Base-by-base conservation (phyloP, 1,140 invertebrate species). In the Melanaphis sacchari region DNA sequence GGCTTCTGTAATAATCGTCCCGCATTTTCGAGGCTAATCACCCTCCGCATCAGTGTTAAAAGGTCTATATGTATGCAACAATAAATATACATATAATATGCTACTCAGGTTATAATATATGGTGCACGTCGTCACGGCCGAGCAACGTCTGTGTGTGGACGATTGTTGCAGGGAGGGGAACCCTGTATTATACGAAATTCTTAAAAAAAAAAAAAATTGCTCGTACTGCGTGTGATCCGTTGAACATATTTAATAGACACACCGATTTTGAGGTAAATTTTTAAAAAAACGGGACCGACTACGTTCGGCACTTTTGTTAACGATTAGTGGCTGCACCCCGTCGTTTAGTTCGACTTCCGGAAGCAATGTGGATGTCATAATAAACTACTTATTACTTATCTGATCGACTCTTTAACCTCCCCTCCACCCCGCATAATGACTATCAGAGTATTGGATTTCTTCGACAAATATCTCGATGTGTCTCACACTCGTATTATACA, bases 11-110 rank as follows among this genome's bases (percentile, higher is more conserved):
- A 91, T 91, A 91, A 91, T 91, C 90, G 90, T 91, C 90, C 90
- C 90, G 90, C 90, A 91, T 91, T 91, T 91, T 49, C 66, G 90
- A 91, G 90, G 90, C 81, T 91, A 91, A 91, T 91, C 90, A 36
- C 90, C 90, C 90, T 59, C 11, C 9, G 49, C 49, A 59, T 59
- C 88, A 22, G 49, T 26, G 52, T 90, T 90, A 59, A 90, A 90
- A 90, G 49, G 87, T 36, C 43, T 88, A 87, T 40, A 24, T 38
- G 59, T 82, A 40, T 82, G 15, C 40, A 11, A 8, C 41, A 4
- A 26, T 40, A 26, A 31, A 46, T 46, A 46, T 46, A 66, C n/a
- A n/a, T 66, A 59, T 66, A 26, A 66, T 36, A n/a, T 66, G 59
- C 31, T n/a, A 66, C 31, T 66, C 59, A 15, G 40, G 1, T 11